These are phyloP conservation scores for Psylliodes chrysocephalus DNA, from an alignment of 2,888 invertebrate species.

Conservation along the genomic window DNA sequence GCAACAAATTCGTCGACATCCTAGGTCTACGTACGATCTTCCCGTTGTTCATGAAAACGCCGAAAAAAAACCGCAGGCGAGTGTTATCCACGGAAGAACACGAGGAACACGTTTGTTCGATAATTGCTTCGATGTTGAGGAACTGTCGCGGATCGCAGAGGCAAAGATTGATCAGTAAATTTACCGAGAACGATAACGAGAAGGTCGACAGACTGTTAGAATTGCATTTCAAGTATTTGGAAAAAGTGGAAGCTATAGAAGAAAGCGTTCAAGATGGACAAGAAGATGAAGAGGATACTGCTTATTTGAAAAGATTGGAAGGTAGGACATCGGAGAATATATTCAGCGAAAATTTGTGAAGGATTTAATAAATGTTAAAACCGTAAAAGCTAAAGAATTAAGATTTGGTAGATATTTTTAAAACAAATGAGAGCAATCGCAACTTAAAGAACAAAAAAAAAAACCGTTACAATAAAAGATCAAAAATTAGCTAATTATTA, in stretches of 20 bases:
- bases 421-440: too few species aligned
- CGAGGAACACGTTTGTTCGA: slow-evolving; percentile 94
- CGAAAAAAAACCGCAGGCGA: slow-evolving; percentile 81
- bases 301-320: slow-evolving; percentile 89
- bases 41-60: slow-evolving; percentile 99
- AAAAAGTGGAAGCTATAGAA: slow-evolving; percentile 89
- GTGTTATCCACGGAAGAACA: slow-evolving; percentile 87
- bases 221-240: slow-evolving; percentile 95
- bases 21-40: slow-evolving; percentile 92
- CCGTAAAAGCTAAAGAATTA: too few species aligned
- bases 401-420: too few species aligned
- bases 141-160: slow-evolving; percentile 95
- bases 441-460: too few species aligned
- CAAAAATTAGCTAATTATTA: too few species aligned
- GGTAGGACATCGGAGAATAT: slow-evolving; percentile 61
- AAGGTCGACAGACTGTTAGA: slow-evolving; percentile 97
- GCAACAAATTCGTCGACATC: slow-evolving; percentile 81
- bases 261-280: slow-evolving; percentile 74
- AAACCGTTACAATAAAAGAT: too few species aligned
- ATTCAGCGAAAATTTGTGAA: too few species aligned
- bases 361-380: too few species aligned
- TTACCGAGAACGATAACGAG: slow-evolving; percentile 97
- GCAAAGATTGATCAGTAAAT: slow-evolving; percentile 92
- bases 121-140: slow-evolving; percentile 91
- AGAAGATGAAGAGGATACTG: slow-evolving; percentile 77